Base-by-base conservation (phyloP, 2,888 invertebrate genomes). In the Leptinotarsa haldemani region DNA sequence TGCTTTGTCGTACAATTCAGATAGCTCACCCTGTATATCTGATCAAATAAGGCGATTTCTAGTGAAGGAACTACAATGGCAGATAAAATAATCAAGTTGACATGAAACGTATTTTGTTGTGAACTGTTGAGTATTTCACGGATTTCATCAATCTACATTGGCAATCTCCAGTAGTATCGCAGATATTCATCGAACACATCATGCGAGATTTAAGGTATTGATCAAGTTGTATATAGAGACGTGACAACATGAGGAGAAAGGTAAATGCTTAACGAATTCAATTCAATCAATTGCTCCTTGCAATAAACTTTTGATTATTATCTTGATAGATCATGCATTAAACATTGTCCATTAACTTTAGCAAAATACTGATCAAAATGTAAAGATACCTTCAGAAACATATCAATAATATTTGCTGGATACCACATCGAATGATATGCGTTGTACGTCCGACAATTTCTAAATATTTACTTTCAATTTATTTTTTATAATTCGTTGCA, bases 241-340 rank as follows among this genome's bases (percentile, higher is more conserved):
- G n/a, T 61, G 61, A 61, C 61, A 40, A 61, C 61, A 61, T 30
- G 30, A 40, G 40, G 61, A 61, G 61, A 61, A 61, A 61, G 61
- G 61, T 40, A 40, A 40, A 30, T 61, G 40, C 40, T 40, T 30
- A 58, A 61, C 18, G 12, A n/a, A 61, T 61, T 25, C 61, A 61
- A 61, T 40, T 40, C n/a, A 61, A 61, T n/a, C 61, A 30, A n/a
- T 16, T 16, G 61, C 30, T 61, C n/a, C n/a, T 61, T 25, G 40
- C n/a, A 40, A 15, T 30, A 61, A 9, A 56, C 22, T 22, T 22
- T 56, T 56, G 56, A 56, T 56, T 56, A 22, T 56, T 56, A 56
- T 56, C 56, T 56, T 15, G 22, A 56, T 56, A 56, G 61, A 61
- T 61, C 16, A n/a, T 61, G 61, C 16, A 48, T 48, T 20, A 9